phyloP scores from a whole-genome alignment of 2,797 vertebrate genomes.

The Vultur gryphus region DNA sequence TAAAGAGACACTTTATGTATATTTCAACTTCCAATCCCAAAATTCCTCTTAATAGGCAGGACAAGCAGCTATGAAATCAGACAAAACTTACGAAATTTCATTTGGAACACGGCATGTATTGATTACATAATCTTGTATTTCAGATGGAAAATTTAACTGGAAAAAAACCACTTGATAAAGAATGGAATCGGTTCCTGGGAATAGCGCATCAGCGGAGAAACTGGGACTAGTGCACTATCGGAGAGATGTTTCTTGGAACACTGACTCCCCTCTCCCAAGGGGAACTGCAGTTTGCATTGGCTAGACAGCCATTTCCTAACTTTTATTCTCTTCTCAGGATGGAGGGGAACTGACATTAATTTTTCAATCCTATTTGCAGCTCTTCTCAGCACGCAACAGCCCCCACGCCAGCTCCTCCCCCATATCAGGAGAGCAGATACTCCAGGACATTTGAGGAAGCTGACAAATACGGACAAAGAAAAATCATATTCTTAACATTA shows the following conservation, averaged over 20 bases:
- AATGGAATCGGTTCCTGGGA: rapidly evolving
- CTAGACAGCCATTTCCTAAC: neutral
- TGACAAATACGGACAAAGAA: neutral
- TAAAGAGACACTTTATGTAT: rapidly evolving
- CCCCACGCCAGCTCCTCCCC: neutral
- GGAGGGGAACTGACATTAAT: rapidly evolving
- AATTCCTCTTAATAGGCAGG: neutral
- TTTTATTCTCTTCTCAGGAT: neutral
- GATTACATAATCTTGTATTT: neutral
- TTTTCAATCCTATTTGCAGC: neutral
- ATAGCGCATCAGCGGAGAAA: neutral
- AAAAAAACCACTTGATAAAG: neutral
- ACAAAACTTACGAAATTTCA: neutral
- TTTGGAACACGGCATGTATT: neutral
- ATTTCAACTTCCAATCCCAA: neutral
- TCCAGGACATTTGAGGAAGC: neutral
- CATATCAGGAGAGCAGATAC: neutral
- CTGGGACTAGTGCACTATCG: too few relatives aligned
- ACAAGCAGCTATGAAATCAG: neutral
- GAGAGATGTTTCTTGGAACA: neutral
- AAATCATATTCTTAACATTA: neutral
- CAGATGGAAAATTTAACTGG: neutral
- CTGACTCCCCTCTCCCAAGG: neutral
- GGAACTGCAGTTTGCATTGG: neutral
- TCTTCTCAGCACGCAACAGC: neutral